Percentiles rank a stretch among this genome's conserved stretches.
phyloP scores from a whole-genome alignment of 2,888 invertebrate species.

The Erannis defoliaria region DNA sequence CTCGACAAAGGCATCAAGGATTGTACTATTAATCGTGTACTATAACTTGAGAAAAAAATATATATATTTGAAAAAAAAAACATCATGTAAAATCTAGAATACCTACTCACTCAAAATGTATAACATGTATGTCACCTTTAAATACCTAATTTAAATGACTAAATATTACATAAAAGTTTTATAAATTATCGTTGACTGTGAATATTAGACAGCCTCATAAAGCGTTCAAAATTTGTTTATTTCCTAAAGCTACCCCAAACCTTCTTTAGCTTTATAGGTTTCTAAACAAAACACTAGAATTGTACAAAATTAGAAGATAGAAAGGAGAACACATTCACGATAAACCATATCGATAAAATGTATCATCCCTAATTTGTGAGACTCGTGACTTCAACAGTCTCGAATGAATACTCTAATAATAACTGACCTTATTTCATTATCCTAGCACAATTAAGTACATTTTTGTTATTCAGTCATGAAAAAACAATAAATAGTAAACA shows the following conservation, averaged over 20 bases:
- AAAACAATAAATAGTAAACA: conserved; percentile 16
- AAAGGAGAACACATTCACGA: conserved; percentile 1
- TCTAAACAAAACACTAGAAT: conserved; percentile 6
- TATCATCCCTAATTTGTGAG: conserved; percentile 2
- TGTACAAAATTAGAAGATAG: background rate
- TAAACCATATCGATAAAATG: background rate
- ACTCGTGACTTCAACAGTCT: conserved; percentile 12
- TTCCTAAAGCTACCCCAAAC: conserved; percentile 20
- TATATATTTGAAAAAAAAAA: background rate
- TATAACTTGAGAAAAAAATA: conserved; percentile 2
- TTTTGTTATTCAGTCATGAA: conserved; percentile 31
- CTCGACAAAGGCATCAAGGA: conserved; percentile 60
- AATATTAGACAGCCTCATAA: conserved; percentile 27
- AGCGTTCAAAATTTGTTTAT: conserved; percentile 16
- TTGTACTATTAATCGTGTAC: conserved; percentile 21
- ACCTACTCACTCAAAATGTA: conserved; percentile 2
- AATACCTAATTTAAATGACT: conserved; percentile 7
- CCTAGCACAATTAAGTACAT: conserved; percentile 30
- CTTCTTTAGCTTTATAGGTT: conserved; percentile 6
- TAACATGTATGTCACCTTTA: no score
- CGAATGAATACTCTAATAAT: conserved; percentile 8
- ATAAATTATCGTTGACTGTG: conserved; percentile 28
- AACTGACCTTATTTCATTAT: conserved; percentile 29
- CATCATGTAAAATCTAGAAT: conserved; percentile 2
- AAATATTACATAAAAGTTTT: conserved; percentile 22